phyloP scores from a whole-genome alignment of 2,888 invertebrate species.

The Andrena camellia region DNA sequence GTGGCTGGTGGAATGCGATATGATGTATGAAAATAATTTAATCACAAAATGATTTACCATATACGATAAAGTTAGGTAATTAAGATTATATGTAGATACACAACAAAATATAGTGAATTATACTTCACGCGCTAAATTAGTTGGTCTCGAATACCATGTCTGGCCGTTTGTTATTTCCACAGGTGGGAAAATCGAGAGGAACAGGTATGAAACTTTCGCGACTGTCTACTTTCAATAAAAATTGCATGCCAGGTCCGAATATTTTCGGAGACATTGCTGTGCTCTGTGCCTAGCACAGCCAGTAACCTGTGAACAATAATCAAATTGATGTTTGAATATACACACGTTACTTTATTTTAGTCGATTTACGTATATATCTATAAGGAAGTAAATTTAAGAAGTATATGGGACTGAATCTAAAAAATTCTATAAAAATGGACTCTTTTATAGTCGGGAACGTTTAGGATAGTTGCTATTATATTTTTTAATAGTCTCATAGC shows the following conservation, averaged over 20 bases:
- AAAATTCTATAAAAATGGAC: too few relatives aligned
- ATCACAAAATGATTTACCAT: neutral
- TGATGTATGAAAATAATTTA: neutral
- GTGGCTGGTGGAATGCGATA: neutral
- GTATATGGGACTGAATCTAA: too few relatives aligned
- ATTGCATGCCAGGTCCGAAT: slow-evolving; percentile 75
- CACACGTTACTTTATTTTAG: neutral
- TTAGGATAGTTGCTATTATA: too few relatives aligned
- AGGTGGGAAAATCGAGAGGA: slow-evolving; percentile 76
- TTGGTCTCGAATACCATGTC: slow-evolving; percentile 72
- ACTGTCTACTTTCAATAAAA: slow-evolving; percentile 75
- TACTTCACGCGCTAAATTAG: slow-evolving; percentile 16
- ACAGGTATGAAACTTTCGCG: slow-evolving; percentile 72
- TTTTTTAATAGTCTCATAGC: too few relatives aligned
- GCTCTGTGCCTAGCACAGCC: slow-evolving; percentile 78
- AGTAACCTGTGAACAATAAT: slow-evolving; percentile 70
- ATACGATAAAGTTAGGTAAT: neutral
- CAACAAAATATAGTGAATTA: slow-evolving; percentile 11
- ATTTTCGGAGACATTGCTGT: slow-evolving; percentile 66
- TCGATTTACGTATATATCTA: neutral
- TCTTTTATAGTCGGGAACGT: too few relatives aligned
- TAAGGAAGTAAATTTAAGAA: neutral
- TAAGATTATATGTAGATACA: slow-evolving; percentile 1
- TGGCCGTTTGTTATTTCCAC: slow-evolving; percentile 75
- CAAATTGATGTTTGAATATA: neutral